Percentiles rank a stretch among this genome's conserved stretches.
Conservation (phyloP, 2,888 invertebrate genomes). For the Dicycla oo region DNA sequence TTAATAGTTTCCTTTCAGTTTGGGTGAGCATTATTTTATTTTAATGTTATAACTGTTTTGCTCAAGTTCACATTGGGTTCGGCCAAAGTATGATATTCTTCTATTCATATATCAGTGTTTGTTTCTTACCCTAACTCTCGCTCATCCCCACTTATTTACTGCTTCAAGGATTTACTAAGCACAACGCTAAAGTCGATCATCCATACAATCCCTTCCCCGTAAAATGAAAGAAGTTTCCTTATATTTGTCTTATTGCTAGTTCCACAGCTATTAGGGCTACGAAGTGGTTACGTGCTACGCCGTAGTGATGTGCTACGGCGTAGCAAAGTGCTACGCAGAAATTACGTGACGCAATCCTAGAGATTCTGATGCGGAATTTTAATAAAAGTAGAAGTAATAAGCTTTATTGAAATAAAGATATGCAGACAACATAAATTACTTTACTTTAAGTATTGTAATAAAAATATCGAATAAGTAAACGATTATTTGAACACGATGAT, state of each 20-base stretch:
- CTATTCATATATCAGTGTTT: not conserved
- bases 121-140: not conserved
- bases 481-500: too few relatives aligned
- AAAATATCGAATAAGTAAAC: too few relatives aligned
- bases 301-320: conserved; percentile 62
- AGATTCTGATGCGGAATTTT: conserved; percentile 21
- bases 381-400: conserved; percentile 21
- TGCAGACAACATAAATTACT: not conserved
- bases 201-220: conserved; percentile 32
- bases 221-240: conserved; percentile 70
- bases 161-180: conserved; percentile 4
- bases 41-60: not conserved
- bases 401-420: conserved; percentile 12
- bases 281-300: conserved; percentile 61
- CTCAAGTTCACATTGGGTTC: not conserved
- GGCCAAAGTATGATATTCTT: not conserved
- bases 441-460: not conserved
- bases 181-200: conserved; percentile 13
- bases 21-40: not conserved
- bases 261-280: conserved; percentile 58
- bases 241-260: conserved; percentile 67
- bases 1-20: not conserved
- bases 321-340: conserved; percentile 57
- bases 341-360: conserved; percentile 34
- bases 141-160: conserved; percentile 4